A percentile compares a stretch with the other conserved stretches of the same genome.
These are phyloP conservation scores for Alethe castanea DNA, from an alignment of 2,113 vertebrate genomes.

Conservation along the genomic window DNA sequence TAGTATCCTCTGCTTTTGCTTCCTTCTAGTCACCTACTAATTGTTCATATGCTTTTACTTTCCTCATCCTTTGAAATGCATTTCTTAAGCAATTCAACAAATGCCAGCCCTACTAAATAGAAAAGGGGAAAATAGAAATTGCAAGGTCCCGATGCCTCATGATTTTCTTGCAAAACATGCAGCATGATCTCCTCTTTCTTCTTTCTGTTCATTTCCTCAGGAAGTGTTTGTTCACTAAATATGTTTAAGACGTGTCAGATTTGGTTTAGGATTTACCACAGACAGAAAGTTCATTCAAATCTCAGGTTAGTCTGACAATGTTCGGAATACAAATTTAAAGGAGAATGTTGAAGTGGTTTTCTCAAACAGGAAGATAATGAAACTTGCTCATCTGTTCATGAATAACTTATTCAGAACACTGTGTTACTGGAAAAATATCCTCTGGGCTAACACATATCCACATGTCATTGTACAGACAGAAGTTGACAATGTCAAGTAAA, in stretches of 20 bases:
- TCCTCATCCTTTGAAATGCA: background rate
- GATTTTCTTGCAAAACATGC: background rate
- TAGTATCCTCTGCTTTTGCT: background rate
- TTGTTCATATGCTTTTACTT: background rate
- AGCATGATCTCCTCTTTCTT: background rate
- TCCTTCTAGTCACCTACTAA: background rate
- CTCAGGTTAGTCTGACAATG: background rate
- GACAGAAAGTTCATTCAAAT: background rate
- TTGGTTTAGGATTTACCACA: background rate
- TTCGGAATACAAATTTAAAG: background rate
- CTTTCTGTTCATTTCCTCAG: background rate
- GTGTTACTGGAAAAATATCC: background rate
- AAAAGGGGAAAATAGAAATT: fast-evolving
- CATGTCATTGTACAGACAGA: background rate
- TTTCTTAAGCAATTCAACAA: background rate
- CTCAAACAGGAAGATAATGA: background rate
- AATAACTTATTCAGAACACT: constrained; percentile 11
- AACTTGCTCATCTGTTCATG: background rate
- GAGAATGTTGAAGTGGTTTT: background rate
- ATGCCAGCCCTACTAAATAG: background rate
- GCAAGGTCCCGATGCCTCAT: background rate
- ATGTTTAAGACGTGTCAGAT: background rate
- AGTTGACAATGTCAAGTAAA: background rate
- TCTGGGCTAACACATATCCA: background rate
- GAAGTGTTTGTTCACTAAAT: background rate